Evolutionary conservation across 1,140 invertebrate genomes (phyloP), one percentile per base, ranked within the genome.

Genomic region (Bombus fervidus): DNA sequence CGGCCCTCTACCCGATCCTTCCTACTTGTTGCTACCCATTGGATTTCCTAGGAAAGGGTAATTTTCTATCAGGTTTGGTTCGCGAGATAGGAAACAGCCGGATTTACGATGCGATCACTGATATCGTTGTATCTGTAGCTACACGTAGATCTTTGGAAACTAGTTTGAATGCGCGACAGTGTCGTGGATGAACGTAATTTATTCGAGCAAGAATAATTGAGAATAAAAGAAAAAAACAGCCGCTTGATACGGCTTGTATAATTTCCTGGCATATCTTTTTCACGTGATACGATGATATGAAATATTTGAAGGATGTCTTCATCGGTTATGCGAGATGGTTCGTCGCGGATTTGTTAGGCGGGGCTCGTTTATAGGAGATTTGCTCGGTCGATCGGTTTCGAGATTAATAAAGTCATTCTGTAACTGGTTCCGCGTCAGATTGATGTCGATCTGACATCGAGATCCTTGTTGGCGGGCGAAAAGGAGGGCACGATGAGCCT

Each of bases 91-190:
- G 85, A 64, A 72, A 71, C 81, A 53, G 77, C 9, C 81, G 81
- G 86, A 89, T 91, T 91, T 91, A 91, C 87, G 90, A 83, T 57
- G 72, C 79, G 85, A 91, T 89, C 83, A 71, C 22, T 39, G 88
- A 90, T 89, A 90, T 74, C 59, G 68, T 37, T 28, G 64, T 66
- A 81, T 82, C 64, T 9, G 66, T 62, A 25, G 31, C 47, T 81
- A 15, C 28, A 62, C 75, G 71, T 18, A 64, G 34, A 39, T 85
- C 81, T 86, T 41, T 72, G 37, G 39, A 47, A 66, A 72, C 69
- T 81, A 73, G 68, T 74, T 68, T 39, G 15, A 39, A 71, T 53
- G 25, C 53, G 68, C 39, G 53, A 34, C 22, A 39, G 13, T 39
- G 64, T 31, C 39, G 31, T 1, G 12, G 18, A 31, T 10, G 34